These are phyloP conservation scores for Dicaeum eximium DNA, from an alignment of 2,113 vertebrate genomes.

Conservation along the genomic window DNA sequence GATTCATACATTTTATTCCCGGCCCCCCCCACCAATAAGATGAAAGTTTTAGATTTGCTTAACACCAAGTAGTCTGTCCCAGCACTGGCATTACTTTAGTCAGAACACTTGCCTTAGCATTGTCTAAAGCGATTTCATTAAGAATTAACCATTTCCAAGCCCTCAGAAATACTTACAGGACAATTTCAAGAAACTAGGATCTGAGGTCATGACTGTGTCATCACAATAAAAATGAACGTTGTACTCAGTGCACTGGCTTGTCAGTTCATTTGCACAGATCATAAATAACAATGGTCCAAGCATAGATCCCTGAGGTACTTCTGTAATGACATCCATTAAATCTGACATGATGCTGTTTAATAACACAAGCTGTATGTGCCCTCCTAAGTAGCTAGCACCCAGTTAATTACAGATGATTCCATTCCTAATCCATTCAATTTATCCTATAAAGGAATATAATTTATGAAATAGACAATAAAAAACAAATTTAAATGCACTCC, in stretches of 20 bases:
- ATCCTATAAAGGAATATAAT: conserved; percentile 61
- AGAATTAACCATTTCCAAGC: conserved; percentile 24
- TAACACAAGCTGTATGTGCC: conserved; percentile 69
- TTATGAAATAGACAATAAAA: conserved; percentile 71
- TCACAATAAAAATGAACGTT: conserved; percentile 56
- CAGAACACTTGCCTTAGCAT: background rate
- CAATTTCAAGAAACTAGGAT: background rate
- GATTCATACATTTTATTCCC: background rate
- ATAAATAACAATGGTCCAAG: conserved; percentile 74
- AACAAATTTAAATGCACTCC: conserved; percentile 58
- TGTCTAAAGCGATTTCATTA: background rate
- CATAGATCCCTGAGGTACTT: conserved; percentile 70
- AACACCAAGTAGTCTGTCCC: background rate
- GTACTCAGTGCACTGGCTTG: conserved; percentile 51
- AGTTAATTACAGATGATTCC: conserved; percentile 76
- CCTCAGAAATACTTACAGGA: background rate
- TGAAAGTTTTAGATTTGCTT: background rate
- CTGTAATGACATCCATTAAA: conserved; percentile 78
- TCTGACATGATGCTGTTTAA: conserved; percentile 76
- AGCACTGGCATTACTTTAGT: background rate
- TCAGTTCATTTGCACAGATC: conserved; percentile 73
- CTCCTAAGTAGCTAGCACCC: conserved; percentile 71
- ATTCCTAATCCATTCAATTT: conserved; percentile 71
- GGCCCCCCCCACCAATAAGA: rapidly evolving
- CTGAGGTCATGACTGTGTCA: conserved; percentile 29